phyloP scores from a whole-genome alignment of 2,888 invertebrate species.

The Artemia sp. region DNA sequence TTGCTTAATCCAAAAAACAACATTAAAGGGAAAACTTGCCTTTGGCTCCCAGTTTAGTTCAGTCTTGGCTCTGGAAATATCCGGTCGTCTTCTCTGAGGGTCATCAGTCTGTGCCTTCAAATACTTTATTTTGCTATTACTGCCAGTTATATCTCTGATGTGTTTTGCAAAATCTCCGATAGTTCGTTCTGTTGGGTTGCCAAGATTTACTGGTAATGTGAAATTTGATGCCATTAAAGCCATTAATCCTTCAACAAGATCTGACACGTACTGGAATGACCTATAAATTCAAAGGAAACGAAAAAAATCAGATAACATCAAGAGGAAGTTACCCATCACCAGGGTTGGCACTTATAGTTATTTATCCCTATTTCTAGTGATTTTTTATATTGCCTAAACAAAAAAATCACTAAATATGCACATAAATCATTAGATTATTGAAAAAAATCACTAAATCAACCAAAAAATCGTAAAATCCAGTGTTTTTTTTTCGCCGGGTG shows the following conservation, averaged over 20 bases:
- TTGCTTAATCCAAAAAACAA: background rate
- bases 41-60: slow-evolving; percentile 81
- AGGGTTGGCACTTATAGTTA: no score
- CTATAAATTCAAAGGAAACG: slow-evolving; percentile 37
- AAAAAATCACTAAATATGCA: no score
- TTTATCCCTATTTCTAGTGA: no score
- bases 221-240: slow-evolving; percentile 85
- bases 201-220: slow-evolving; percentile 79
- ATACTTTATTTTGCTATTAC: slow-evolving; percentile 62
- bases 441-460: no score
- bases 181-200: slow-evolving; percentile 94
- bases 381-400: background rate
- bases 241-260: slow-evolving; percentile 84
- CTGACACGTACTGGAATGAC: slow-evolving; percentile 94
- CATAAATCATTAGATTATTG: no score
- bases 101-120: slow-evolving; percentile 83
- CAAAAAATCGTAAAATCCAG: no score
- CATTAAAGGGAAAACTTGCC: slow-evolving; percentile 36
- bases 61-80: slow-evolving; percentile 70
- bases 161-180: slow-evolving; percentile 81
- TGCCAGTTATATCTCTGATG: slow-evolving; percentile 67
- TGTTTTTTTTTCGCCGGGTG: no score
- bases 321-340: slow-evolving; percentile 34
- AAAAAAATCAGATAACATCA: slow-evolving; percentile 38
- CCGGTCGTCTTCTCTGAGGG: slow-evolving; percentile 81